Conservation (phyloP, 2,113 vertebrate species). For the Neodon shergylaensis region DNA sequence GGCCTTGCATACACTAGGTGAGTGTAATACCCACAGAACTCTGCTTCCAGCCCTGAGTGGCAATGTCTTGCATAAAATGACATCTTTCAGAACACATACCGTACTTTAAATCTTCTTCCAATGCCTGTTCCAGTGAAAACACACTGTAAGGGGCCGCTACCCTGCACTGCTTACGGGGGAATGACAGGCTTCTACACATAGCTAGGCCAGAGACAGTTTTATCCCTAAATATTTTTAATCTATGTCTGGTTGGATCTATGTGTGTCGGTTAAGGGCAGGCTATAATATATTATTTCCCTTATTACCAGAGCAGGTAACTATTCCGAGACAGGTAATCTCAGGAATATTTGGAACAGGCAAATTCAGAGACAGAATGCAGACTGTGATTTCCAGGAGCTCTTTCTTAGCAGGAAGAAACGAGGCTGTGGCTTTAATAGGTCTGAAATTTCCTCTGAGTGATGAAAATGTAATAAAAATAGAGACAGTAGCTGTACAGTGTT, state of each 20-base stretch:
- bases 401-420: neutral
- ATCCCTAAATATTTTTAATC: neutral
- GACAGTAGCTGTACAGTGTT: neutral
- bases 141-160: neutral
- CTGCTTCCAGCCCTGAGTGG: neutral
- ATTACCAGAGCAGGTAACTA: neutral
- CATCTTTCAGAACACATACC: neutral
- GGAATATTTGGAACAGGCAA: neutral
- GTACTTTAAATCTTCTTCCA: neutral
- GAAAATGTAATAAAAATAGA: constrained; percentile 27
- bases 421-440: neutral
- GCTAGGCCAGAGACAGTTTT: neutral
- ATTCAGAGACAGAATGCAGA: constrained; percentile 17
- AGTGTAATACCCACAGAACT: neutral
- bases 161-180: neutral
- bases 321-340: neutral
- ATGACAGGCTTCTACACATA: neutral
- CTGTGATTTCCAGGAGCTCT: neutral
- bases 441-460: neutral
- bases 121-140: neutral
- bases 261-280: neutral
- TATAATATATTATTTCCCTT: neutral
- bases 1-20: neutral
- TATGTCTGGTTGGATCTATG: neutral
- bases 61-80: neutral